Base-by-base conservation (phyloP, 2,888 invertebrate species). In the Gnatocerus cornutus region DNA sequence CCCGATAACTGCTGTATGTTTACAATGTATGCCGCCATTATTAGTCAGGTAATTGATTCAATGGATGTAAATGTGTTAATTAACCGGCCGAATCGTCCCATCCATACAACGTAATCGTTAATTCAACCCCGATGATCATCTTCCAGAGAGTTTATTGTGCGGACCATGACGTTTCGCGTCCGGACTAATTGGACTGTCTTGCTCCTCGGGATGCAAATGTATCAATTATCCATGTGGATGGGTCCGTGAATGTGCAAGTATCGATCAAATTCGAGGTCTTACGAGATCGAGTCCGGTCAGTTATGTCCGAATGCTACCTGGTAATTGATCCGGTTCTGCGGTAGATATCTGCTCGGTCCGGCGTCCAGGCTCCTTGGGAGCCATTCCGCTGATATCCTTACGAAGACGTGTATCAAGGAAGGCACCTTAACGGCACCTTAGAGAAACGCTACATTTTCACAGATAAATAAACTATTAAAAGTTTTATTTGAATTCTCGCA, bases 391-490 rank as follows among this genome's bases (percentile, higher is more conserved):
- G 71, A 71, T 71, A 68, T 81, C 80, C 82, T 81, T 75, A 78
- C 80, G 78, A 80, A 81, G 80, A 81, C 80, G 82, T 80, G 82
- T 79, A 81, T 82, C 81, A 79, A 75, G 79, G 58, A 77, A 75
- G 79, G 77, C 80, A 79, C 76, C 79, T 79, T 82, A 82, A 83
- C 80, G 79, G 80, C 80, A 80, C 83, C 81, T 79, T 73, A 37
- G 82, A 81, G 82, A 75, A 71, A 74, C 65, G 75, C 73, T 74
- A 74, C 75, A 76, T 77, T 77, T 78, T 75, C 76, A 73, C 76
- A 79, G 81, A 81, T 82, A 82, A 81, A 82, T 81, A 82, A 83
- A 82, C 82, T 81, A 82, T 82, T 83, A 82, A 82, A 82, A 83
- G 77, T 82, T 82, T 81, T 78, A 77, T 68, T 63, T 45, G 71